Percentiles rank a stretch among this genome's conserved stretches.
Conservation (phyloP, 1,140 invertebrate genomes). For the Drosophila bocqueti region DNA sequence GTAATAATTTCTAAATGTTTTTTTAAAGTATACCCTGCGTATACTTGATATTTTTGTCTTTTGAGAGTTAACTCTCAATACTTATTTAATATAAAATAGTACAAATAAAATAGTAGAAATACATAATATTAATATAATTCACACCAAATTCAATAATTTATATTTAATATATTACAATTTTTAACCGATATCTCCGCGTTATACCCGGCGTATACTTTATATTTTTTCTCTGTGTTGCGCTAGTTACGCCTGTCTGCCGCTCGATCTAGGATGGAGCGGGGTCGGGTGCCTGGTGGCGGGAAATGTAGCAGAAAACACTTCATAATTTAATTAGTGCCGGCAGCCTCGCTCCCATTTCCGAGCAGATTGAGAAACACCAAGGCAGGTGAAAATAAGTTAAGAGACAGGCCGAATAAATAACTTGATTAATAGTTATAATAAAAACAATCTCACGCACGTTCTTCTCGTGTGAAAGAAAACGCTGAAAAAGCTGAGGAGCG, state of each 20-base stretch:
- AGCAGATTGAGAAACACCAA: conserved; percentile 16
- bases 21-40: background rate
- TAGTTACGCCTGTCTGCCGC: conserved; percentile 29
- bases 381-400: conserved; percentile 20
- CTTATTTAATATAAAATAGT: too few relatives aligned
- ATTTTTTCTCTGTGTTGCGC: conserved; percentile 4
- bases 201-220: background rate
- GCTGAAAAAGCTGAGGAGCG: background rate
- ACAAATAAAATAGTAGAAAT: background rate
- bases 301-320: conserved; percentile 79
- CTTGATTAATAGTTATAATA: conserved; percentile 72
- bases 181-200: background rate
- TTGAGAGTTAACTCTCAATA: too few relatives aligned
- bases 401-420: conserved; percentile 14
- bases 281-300: conserved; percentile 1
- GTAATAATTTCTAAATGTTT: too few relatives aligned
- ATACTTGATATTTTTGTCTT: background rate
- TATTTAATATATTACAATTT: background rate
- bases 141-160: background rate
- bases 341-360: conserved; percentile 56
- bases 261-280: background rate
- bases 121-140: background rate
- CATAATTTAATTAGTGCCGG: conserved; percentile 80
- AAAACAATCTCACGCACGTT: conserved; percentile 71
- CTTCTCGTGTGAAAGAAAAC: conserved; percentile 21